Conservation (phyloP, 2,797 vertebrate genomes). For the Pachyuromys duprasi region DNA sequence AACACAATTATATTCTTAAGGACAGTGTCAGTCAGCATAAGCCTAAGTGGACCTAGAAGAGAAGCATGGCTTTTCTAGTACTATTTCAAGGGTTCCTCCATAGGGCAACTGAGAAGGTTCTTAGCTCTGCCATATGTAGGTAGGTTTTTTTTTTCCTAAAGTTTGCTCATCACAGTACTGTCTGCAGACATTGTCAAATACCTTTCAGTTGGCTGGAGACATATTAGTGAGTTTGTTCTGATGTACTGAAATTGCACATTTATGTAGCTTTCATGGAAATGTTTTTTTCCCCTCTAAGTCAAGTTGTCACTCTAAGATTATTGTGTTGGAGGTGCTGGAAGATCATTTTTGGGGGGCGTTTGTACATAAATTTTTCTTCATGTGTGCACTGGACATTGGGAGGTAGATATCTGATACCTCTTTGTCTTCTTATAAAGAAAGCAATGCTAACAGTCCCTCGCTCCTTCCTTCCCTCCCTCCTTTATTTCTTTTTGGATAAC, state of each 20-base stretch:
- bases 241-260: not conserved
- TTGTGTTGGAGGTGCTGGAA: no score
- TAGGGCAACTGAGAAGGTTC: not conserved
- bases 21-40: not conserved
- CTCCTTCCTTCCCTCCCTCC: not conserved
- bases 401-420: not conserved
- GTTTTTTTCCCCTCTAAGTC: not conserved
- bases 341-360: not conserved
- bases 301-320: not conserved
- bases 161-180: not conserved
- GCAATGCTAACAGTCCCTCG: not conserved
- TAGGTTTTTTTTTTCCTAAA: not conserved
- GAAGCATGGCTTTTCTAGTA: not conserved
- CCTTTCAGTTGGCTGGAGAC: not conserved
- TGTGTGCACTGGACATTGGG: not conserved
- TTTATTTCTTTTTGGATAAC: no score
- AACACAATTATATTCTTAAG: not conserved
- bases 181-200: not conserved
- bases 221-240: not conserved
- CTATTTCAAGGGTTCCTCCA: not conserved
- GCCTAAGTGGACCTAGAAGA: not conserved
- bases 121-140: not conserved
- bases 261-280: not conserved
- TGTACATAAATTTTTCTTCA: not conserved
- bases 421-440: not conserved